Evolutionary conservation across 1,140 invertebrate species (phyloP).

Genomic region (Aricia agestis): DNA sequence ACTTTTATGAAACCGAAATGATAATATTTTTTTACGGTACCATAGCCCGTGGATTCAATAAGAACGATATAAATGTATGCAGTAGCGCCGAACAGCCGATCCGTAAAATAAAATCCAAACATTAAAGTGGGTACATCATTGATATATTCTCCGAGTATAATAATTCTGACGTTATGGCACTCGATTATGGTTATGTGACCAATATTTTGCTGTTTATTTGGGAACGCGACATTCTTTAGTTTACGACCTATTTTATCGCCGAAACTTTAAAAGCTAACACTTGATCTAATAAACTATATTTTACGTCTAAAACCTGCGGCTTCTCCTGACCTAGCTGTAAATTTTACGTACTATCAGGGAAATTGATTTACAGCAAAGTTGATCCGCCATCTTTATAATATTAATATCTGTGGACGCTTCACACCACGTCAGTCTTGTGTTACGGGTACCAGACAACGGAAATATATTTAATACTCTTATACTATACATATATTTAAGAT

Average conservation of each 20-base stretch:
- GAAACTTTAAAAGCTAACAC: background rate
- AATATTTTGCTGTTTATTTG: background rate
- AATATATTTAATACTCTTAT: too few species aligned
- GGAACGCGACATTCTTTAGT: background rate
- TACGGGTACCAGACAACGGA: too few species aligned
- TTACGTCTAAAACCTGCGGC: too few species aligned
- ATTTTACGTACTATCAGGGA: background rate
- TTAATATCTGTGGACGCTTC: too few species aligned
- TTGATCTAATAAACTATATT: background rate
- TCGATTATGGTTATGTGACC: background rate
- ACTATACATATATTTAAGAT: too few species aligned
- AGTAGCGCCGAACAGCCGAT: background rate
- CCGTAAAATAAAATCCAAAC: background rate
- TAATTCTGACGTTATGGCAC: background rate
- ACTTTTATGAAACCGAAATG: background rate
- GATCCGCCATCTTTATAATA: too few species aligned
- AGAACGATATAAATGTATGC: background rate
- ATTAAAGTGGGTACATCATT: background rate
- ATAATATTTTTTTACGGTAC: background rate
- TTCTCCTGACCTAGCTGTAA: background rate
- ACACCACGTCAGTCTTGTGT: too few species aligned
- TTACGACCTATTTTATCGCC: background rate
- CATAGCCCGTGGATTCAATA: background rate
- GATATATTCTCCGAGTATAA: background rate
- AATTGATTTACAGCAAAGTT: too few species aligned